These are phyloP conservation scores for zebrafish (Danio rerio) DNA, from an alignment of 2,113 vertebrate species.

Conservation along the genomic window DNA sequence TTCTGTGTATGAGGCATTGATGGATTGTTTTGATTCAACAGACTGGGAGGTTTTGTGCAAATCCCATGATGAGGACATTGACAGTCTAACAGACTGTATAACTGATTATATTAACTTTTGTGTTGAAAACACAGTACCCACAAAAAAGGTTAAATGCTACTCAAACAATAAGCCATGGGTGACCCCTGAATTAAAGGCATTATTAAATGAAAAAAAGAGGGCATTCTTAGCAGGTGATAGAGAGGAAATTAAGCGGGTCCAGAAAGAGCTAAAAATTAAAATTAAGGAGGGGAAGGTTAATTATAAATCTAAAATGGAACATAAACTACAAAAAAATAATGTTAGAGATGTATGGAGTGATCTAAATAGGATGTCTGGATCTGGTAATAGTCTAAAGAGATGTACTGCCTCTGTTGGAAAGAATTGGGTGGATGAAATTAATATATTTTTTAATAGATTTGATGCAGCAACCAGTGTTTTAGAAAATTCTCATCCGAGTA, in stretches of 20 bases:
- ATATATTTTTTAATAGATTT: not conserved
- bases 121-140: not conserved
- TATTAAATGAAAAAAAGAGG: not conserved
- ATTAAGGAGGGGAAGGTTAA: not conserved
- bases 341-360: too few species aligned
- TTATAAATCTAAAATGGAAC: too few species aligned
- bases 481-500: too few species aligned
- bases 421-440: not conserved
- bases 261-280: not conserved
- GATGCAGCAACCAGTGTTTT: too few species aligned
- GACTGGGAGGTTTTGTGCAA: not conserved
- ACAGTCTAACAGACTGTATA: not conserved
- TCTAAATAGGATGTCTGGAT: too few species aligned
- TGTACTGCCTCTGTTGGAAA: too few species aligned
- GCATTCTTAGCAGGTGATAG: not conserved
- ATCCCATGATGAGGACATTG: not conserved
- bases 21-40: not conserved
- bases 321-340: too few species aligned
- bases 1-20: not conserved
- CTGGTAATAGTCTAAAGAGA: not conserved
- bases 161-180: not conserved
- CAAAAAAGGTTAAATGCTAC: not conserved
- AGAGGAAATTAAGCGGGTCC: not conserved
- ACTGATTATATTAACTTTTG: not conserved
- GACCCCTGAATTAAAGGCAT: not conserved